phyloP scores from a whole-genome alignment of 2,113 vertebrate genomes.

The Bos taurus region DNA sequence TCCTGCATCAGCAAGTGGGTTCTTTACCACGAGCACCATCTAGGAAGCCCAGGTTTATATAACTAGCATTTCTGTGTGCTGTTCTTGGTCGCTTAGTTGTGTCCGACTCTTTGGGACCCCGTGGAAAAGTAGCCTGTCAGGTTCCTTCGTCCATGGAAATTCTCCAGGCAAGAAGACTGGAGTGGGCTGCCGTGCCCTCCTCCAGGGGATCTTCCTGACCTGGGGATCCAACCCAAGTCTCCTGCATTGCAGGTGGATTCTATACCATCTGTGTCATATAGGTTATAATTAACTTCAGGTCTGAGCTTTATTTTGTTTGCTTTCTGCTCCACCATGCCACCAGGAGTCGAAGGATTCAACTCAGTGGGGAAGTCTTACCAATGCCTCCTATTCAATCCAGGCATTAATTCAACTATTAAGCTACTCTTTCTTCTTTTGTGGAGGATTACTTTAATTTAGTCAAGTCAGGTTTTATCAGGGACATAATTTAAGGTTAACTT shows the following conservation, averaged over 20 bases:
- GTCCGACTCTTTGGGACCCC: not conserved
- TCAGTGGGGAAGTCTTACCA: not conserved
- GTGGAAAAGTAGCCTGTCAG: not conserved
- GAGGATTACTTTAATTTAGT: not conserved
- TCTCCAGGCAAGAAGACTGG: not conserved
- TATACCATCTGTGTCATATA: fast-evolving
- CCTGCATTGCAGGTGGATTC: fast-evolving
- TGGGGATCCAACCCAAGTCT: not conserved
- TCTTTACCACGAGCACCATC: not conserved
- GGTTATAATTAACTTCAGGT: not conserved
- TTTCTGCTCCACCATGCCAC: not conserved
- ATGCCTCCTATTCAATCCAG: fast-evolving
- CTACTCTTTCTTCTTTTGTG: fast-evolving
- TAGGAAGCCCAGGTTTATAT: not conserved
- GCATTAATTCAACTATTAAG: not conserved
- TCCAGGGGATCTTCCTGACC: not conserved
- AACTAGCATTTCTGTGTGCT: not conserved
- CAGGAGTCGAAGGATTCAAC: not conserved
- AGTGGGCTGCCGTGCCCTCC: not conserved
- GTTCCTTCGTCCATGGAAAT: not conserved
- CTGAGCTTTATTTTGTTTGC: not conserved
- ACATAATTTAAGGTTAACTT: not conserved
- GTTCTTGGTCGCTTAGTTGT: fast-evolving
- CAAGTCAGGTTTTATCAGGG: not conserved
- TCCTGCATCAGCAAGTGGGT: fast-evolving